Percentiles rank a stretch among this genome's conserved stretches.
phyloP scores from a whole-genome alignment of 2,113 vertebrate species.

The Odocoileus hemionus region DNA sequence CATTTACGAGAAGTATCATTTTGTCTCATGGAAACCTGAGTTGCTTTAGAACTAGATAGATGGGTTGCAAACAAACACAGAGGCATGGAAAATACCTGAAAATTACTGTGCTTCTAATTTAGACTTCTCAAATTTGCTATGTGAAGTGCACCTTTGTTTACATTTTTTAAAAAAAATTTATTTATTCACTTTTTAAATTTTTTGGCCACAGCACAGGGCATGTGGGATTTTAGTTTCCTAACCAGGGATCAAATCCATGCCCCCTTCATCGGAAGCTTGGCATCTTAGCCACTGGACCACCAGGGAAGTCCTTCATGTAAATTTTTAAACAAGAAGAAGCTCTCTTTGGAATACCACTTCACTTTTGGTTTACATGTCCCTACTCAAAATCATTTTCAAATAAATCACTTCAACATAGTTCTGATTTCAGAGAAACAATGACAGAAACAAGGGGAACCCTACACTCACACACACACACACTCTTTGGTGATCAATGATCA shows the following conservation, averaged over 20 bases:
- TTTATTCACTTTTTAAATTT: background rate
- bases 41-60: background rate
- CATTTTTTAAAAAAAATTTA: background rate
- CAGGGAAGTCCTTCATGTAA: background rate
- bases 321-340: background rate
- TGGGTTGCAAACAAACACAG: background rate
- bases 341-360: constrained; percentile 12
- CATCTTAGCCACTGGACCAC: background rate
- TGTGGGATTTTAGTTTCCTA: background rate
- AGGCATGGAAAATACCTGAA: background rate
- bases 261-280: background rate
- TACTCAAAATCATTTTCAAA: background rate
- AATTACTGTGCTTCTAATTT: background rate
- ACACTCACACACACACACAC: background rate
- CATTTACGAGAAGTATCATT: constrained; percentile 1
- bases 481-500: background rate
- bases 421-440: background rate
- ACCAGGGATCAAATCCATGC: background rate
- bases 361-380: background rate
- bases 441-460: background rate
- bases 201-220: background rate
- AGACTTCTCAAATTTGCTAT: background rate
- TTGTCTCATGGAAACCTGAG: background rate
- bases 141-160: background rate
- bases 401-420: background rate